Evolutionary conservation across 2,888 invertebrate genomes (phyloP).

Genomic region (Bugulina stolonifera): DNA sequence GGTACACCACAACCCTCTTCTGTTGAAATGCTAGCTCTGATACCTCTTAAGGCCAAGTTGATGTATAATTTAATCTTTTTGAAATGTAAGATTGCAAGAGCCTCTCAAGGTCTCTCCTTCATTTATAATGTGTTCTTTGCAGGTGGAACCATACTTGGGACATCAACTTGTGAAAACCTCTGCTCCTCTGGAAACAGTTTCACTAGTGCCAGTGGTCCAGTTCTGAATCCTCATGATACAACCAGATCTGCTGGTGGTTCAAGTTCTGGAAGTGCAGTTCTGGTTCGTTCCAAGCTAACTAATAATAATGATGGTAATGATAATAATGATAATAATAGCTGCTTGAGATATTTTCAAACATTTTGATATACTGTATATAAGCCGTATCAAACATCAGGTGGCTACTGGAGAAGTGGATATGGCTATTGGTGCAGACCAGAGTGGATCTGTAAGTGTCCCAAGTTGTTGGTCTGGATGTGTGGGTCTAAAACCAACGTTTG

Average conservation of each 20-base stretch:
- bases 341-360: too few species aligned
- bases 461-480: conserved; percentile 30
- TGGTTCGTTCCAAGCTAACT: conserved; percentile 31
- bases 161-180: conserved; percentile 41
- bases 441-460: conserved; percentile 31
- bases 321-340: too few species aligned
- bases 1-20: neutral
- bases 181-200: conserved; percentile 41
- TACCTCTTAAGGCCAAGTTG: too few species aligned
- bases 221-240: conserved; percentile 38
- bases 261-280: conserved; percentile 40
- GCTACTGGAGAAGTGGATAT: conserved; percentile 30
- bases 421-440: conserved; percentile 31
- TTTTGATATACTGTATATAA: too few species aligned
- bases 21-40: neutral
- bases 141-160: conserved; percentile 46
- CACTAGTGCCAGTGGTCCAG: conserved; percentile 37
- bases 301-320: too few species aligned
- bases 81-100: too few species aligned
- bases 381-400: too few species aligned
- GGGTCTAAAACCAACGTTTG: conserved; percentile 31
- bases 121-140: too few species aligned
- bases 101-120: too few species aligned
- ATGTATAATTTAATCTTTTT: too few species aligned
- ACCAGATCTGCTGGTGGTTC: conserved; percentile 40